These are phyloP conservation scores for Plagodis dolabraria DNA, from an alignment of 2,888 invertebrate species.

Conservation along the genomic window DNA sequence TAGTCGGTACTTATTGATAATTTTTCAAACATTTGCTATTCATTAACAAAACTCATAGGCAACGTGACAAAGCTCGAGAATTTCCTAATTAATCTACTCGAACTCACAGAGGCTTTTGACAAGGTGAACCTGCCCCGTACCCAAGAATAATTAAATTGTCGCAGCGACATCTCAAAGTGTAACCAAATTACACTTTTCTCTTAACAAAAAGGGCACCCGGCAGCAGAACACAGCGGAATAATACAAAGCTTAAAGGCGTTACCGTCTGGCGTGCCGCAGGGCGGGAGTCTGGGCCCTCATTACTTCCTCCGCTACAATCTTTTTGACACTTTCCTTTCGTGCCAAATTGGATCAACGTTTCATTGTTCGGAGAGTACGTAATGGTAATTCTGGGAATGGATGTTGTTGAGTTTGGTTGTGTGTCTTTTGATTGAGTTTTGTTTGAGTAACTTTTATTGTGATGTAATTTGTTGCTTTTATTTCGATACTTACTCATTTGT, in stretches of 20 bases:
- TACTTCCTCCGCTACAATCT: constrained; percentile 64
- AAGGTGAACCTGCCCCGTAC: constrained; percentile 70
- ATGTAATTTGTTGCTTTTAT: constrained; percentile 18
- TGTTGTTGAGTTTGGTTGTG: constrained; percentile 52
- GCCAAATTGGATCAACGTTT: constrained; percentile 75
- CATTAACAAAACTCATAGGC: constrained; percentile 35
- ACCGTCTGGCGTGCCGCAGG: constrained; percentile 70
- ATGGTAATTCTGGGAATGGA: constrained; percentile 63
- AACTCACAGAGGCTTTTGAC: constrained; percentile 75
- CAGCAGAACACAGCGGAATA: constrained; percentile 72
- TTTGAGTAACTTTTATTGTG: constrained; percentile 27
- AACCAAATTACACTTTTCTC: constrained; percentile 83
- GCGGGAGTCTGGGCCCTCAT: constrained; percentile 67
- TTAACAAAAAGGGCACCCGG: constrained; percentile 63
- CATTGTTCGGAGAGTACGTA: constrained; percentile 59
- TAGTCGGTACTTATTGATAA: neutral
- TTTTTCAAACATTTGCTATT: constrained; percentile 8
- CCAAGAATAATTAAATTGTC: constrained; percentile 80
- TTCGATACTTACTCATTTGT: constrained; percentile 3
- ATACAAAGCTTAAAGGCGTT: constrained; percentile 79
- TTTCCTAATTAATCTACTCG: constrained; percentile 59
- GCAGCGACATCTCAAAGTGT: constrained; percentile 83
- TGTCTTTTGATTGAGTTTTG: constrained; percentile 49
- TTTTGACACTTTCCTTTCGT: constrained; percentile 73
- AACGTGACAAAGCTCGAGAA: constrained; percentile 30